These are phyloP conservation scores for Tenodera sinensis DNA, from an alignment of 2,888 invertebrate species.

Conservation along the genomic window DNA sequence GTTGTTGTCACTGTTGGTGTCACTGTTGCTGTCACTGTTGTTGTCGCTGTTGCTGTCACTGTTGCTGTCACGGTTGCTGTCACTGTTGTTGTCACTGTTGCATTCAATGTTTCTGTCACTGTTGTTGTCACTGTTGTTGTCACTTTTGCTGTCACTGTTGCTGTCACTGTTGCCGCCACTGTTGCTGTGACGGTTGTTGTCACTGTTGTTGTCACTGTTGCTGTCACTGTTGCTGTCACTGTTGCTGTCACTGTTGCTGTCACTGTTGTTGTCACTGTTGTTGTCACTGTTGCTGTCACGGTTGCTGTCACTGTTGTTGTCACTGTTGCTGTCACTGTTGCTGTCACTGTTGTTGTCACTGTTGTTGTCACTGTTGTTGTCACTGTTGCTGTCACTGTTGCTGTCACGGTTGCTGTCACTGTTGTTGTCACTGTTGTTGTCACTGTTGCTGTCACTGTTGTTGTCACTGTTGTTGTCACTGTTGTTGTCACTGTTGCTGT, in stretches of 20 bases:
- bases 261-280: not conserved
- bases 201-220: not conserved
- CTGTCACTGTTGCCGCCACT: not conserved
- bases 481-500: too few species aligned
- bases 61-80: too few species aligned
- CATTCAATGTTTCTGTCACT: not conserved
- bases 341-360: not conserved
- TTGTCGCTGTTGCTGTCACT: not conserved
- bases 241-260: not conserved
- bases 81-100: too few species aligned
- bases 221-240: not conserved
- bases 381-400: not conserved
- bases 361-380: not conserved
- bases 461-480: too few species aligned
- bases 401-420: not conserved
- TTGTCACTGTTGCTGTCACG: not conserved
- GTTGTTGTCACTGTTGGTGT: too few species aligned
- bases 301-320: not conserved
- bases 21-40: not conserved
- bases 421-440: not conserved
- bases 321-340: not conserved
- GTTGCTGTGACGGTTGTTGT: not conserved
- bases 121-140: not conserved
- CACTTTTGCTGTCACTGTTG: not conserved
- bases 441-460: not conserved